Conservation (phyloP, 2,113 vertebrate species). For the Scortum barcoo region DNA sequence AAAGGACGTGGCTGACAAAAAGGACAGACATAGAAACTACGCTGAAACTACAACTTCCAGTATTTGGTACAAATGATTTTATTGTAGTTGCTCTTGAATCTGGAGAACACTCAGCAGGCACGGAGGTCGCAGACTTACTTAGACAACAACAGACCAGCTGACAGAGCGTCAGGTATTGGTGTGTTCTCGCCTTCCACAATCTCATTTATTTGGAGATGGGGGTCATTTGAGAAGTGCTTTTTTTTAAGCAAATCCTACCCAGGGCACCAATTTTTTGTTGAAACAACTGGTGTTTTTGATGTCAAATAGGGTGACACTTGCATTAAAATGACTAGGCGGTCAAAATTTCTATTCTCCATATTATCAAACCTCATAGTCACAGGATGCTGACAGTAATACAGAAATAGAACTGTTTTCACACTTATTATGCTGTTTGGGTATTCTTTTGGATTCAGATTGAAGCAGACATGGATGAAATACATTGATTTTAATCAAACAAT, state of each 20-base stretch:
- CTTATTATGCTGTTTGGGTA: background rate
- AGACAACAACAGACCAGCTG: background rate
- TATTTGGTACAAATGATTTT: background rate
- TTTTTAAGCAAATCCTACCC: constrained; percentile 6
- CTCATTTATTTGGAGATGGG: constrained; percentile 32
- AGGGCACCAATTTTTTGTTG: constrained; percentile 2
- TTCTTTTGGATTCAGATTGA: background rate
- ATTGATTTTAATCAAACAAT: background rate
- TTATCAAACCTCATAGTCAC: background rate
- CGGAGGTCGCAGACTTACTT: background rate
- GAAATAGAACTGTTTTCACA: background rate
- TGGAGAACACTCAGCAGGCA: background rate
- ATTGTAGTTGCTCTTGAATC: background rate
- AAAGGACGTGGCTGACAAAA: background rate
- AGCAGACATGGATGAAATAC: background rate
- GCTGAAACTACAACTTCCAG: background rate
- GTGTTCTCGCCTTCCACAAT: background rate
- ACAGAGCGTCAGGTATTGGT: constrained; percentile 2
- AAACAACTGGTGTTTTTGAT: constrained; percentile 29
- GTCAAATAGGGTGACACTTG: constrained; percentile 22
- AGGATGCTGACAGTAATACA: background rate
- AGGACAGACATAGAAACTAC: background rate
- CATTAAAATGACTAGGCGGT: constrained; percentile 10
- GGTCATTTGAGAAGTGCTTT: constrained; percentile 4
- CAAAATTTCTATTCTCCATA: background rate